Conservation (phyloP, 2,888 invertebrate species). For the Philereme transversata region DNA sequence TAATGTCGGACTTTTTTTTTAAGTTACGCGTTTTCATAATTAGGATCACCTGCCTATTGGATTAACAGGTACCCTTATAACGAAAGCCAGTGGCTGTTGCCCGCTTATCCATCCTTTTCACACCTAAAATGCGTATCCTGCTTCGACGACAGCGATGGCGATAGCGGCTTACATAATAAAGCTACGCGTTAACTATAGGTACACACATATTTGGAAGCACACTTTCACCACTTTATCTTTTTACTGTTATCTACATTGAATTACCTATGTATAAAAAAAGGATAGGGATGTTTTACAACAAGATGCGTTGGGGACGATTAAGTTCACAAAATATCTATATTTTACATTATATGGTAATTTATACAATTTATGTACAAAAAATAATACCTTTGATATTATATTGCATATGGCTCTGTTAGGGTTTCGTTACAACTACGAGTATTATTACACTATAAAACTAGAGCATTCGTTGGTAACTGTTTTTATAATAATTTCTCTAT, state of each 20-base stretch:
- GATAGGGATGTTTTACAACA: neutral
- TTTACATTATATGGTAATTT: neutral
- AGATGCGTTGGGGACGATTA: neutral
- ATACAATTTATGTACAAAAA: constrained; percentile 28
- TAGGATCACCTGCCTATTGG: too few species aligned
- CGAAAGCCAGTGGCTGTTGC: too few species aligned
- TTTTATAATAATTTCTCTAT: neutral
- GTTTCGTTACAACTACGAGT: neutral
- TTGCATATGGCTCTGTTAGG: neutral
- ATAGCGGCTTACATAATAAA: too few species aligned
- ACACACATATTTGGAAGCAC: neutral
- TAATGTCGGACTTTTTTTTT: too few species aligned
- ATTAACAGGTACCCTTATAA: too few species aligned
- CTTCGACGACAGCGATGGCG: too few species aligned
- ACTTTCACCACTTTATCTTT: neutral
- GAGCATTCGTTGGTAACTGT: constrained; percentile 5
- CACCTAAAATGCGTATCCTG: too few species aligned
- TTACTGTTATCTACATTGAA: neutral
- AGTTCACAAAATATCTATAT: neutral
- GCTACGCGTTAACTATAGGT: too few species aligned
- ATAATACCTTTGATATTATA: constrained; percentile 18
- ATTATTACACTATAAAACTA: constrained; percentile 10
- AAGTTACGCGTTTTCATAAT: too few species aligned
- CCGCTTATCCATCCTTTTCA: too few species aligned
- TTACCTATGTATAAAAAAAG: neutral